Conservation (phyloP, 2,797 vertebrate species). For the Oreortyx pictus region DNA sequence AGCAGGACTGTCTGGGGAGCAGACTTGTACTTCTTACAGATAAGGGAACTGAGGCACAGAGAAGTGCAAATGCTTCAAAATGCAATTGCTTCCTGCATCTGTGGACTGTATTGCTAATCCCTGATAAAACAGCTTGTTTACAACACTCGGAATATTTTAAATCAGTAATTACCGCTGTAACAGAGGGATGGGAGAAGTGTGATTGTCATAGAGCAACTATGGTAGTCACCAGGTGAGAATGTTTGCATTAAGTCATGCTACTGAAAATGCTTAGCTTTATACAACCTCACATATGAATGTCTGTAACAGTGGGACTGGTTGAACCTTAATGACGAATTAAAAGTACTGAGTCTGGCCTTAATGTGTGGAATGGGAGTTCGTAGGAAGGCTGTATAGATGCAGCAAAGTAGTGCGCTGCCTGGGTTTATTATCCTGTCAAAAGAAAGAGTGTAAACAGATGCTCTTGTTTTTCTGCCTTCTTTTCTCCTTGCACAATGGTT, state of each 20-base stretch:
- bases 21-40: background rate
- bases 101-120: background rate
- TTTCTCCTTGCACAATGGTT: background rate
- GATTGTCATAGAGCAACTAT: background rate
- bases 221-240: background rate
- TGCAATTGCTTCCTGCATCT: background rate
- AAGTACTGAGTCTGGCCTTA: background rate
- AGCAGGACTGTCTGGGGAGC: background rate
- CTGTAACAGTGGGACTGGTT: background rate
- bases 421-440: slow-evolving; percentile 17
- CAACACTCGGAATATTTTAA: background rate
- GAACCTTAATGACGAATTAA: background rate
- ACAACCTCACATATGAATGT: background rate
- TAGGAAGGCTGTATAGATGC: background rate
- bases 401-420: background rate
- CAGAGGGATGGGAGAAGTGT: background rate
- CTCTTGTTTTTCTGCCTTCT: background rate
- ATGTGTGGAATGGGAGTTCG: background rate
- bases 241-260: background rate
- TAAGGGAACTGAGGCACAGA: slow-evolving; percentile 4
- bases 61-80: background rate
- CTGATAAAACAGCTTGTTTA: background rate
- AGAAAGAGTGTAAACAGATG: background rate
- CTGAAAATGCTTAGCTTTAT: background rate
- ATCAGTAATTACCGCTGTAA: background rate